phyloP scores from a whole-genome alignment of 2,113 vertebrate genomes.

The Atractosteus spatula region DNA sequence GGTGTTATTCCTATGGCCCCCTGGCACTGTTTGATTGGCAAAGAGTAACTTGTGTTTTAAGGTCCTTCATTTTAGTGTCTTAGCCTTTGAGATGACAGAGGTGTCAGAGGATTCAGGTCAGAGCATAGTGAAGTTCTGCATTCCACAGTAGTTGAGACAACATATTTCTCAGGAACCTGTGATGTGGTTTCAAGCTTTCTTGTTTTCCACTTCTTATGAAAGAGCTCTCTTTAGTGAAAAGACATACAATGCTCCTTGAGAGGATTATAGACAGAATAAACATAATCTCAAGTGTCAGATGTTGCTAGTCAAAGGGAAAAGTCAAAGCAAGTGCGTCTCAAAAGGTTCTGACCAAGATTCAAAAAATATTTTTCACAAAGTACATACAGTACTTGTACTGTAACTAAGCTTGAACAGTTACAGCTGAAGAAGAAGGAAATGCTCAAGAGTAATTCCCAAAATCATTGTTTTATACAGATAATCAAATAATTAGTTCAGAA shows the following conservation, averaged over 20 bases:
- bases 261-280: conserved; percentile 71
- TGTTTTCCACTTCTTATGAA: conserved; percentile 68
- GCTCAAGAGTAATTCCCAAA: too few relatives aligned
- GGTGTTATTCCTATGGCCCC: conserved; percentile 7
- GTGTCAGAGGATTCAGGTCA: conserved; percentile 45
- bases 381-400: too few relatives aligned
- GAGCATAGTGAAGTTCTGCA: conserved; percentile 48
- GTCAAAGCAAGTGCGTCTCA: conserved; percentile 39
- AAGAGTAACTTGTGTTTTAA: conserved; percentile 29
- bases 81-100: conserved; percentile 40
- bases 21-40: conserved; percentile 14
- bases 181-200: conserved; percentile 63
- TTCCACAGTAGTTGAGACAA: conserved; percentile 70
- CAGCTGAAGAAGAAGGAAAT: too few relatives aligned
- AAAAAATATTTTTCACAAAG: too few relatives aligned
- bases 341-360: too few relatives aligned
- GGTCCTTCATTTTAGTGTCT: conserved; percentile 30
- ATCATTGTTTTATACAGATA: too few relatives aligned
- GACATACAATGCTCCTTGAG: conserved; percentile 55
- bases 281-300: conserved; percentile 64
- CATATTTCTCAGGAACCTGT: conserved; percentile 58
- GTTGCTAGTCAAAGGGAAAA: conserved; percentile 36
- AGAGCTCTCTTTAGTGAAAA: conserved; percentile 65
- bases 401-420: too few relatives aligned
- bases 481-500: too few relatives aligned